Evolutionary conservation across 2,888 invertebrate genomes (phyloP).

Genomic region (Machimus rusticus): DNA sequence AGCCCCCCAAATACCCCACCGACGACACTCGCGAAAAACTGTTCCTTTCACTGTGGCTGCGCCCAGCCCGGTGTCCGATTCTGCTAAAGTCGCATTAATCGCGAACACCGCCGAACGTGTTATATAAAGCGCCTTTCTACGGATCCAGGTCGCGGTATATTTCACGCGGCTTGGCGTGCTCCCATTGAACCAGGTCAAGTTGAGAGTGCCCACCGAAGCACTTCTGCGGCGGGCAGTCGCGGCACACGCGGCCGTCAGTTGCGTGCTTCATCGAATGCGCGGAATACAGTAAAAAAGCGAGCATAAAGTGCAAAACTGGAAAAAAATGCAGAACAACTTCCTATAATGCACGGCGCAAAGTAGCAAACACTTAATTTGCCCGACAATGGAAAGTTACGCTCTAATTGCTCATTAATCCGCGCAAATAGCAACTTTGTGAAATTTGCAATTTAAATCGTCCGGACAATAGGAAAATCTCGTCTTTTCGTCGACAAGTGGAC

Average conservation of each 20-base stretch:
- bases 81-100: background rate
- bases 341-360: background rate
- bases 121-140: conserved; percentile 27
- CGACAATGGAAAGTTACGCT: background rate
- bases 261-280: background rate
- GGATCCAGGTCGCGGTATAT: background rate
- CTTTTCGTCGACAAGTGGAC: background rate
- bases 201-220: conserved; percentile 11
- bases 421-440: background rate
- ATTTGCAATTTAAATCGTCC: conserved; percentile 15
- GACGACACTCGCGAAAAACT: background rate
- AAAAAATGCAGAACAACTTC: background rate
- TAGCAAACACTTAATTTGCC: background rate
- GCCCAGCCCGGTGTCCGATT: background rate
- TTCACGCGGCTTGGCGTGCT: background rate
- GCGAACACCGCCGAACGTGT: background rate
- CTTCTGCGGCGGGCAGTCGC: background rate
- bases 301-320: background rate
- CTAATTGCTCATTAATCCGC: background rate
- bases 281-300: background rate
- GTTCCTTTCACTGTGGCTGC: conserved; percentile 5
- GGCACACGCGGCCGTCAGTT: background rate
- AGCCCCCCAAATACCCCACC: background rate
- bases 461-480: background rate
- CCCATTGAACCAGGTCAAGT: conserved; percentile 30